phyloP scores from a whole-genome alignment of 2,113 vertebrate species.

The Grantiella picta region DNA sequence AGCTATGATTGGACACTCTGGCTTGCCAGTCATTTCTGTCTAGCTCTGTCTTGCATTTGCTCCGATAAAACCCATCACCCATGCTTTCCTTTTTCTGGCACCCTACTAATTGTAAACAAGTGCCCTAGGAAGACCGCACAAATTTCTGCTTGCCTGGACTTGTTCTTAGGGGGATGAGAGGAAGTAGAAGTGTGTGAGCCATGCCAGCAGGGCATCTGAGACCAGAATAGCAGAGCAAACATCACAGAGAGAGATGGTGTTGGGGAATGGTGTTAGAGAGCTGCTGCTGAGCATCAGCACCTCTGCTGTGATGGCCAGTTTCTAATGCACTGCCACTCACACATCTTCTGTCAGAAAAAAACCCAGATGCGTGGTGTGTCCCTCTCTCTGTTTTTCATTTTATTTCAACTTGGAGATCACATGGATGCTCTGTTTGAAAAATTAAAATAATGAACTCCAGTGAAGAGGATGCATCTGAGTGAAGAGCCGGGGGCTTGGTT shows the following conservation, averaged over 20 bases:
- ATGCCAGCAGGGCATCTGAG: fast-evolving
- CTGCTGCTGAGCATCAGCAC: neutral
- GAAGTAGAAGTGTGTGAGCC: neutral
- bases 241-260: neutral
- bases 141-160: neutral
- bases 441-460: neutral
- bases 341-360: neutral
- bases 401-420: neutral
- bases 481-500: fast-evolving
- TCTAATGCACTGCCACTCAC: neutral
- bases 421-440: neutral
- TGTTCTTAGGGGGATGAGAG: neutral
- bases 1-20: neutral
- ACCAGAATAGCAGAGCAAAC: neutral
- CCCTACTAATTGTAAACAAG: neutral
- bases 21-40: neutral
- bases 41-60: neutral
- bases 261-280: neutral
- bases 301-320: neutral
- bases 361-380: fast-evolving
- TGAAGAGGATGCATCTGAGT: fast-evolving
- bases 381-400: neutral
- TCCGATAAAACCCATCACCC: neutral
- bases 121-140: neutral
- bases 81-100: neutral